Evolutionary conservation across 2,888 invertebrate species (phyloP).

Genomic region (Empis stercorea): DNA sequence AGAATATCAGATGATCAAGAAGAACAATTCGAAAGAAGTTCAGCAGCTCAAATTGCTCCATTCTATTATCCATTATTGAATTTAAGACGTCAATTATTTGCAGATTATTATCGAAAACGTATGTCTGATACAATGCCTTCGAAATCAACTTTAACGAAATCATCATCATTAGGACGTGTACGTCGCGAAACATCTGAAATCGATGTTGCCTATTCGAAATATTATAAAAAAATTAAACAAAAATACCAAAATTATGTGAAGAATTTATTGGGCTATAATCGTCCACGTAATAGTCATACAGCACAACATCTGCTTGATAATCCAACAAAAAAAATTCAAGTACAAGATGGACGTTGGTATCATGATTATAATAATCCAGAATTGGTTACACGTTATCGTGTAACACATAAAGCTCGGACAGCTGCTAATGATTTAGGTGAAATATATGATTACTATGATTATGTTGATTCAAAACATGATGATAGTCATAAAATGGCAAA

Average conservation of each 20-base stretch:
- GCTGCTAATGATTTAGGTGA: constrained; percentile 15
- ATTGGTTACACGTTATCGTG: constrained; percentile 18
- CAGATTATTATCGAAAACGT: background rate
- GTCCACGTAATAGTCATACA: constrained; percentile 13
- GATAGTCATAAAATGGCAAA: constrained; percentile 5
- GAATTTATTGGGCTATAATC: constrained; percentile 24
- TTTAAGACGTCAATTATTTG: background rate
- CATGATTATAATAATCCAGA: constrained; percentile 23
- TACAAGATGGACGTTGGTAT: constrained; percentile 23
- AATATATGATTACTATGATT: constrained; percentile 12
- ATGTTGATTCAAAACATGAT: constrained; percentile 8
- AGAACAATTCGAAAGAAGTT: background rate
- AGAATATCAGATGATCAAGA: background rate
- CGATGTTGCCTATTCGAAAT: constrained; percentile 28
- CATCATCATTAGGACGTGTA: constrained; percentile 2
- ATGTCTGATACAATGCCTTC: background rate
- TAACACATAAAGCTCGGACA: constrained; percentile 20
- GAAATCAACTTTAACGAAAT: background rate
- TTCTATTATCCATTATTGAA: background rate
- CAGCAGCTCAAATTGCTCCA: background rate
- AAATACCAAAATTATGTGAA: constrained; percentile 31
- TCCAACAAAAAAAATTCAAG: constrained; percentile 18
- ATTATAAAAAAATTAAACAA: constrained; percentile 29
- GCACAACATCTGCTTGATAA: constrained; percentile 10
- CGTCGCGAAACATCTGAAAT: constrained; percentile 21